These are phyloP conservation scores for Plectrocnemia conspersa DNA, from an alignment of 1,140 invertebrate genomes.

Conservation along the genomic window DNA sequence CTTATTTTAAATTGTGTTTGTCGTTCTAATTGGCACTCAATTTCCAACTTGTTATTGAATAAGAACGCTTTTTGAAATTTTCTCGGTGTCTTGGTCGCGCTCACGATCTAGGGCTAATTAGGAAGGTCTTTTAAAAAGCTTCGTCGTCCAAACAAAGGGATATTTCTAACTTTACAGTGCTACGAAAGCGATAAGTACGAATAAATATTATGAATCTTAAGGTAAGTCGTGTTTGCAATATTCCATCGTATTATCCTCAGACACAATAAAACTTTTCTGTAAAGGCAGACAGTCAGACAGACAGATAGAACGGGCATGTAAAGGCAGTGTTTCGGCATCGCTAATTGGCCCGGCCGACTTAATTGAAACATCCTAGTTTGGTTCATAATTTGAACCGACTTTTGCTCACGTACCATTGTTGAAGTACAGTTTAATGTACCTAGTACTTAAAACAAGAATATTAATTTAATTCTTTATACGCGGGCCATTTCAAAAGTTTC, in stretches of 20 bases:
- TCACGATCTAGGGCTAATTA: conserved; percentile 35
- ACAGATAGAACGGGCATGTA: no score
- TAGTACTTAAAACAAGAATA: no score
- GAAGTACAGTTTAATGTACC: no score
- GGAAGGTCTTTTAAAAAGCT: conserved; percentile 30
- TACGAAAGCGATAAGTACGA: no score
- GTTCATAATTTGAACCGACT: no score
- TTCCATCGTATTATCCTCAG: conserved; percentile 17
- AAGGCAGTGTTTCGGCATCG: conserved; percentile 13
- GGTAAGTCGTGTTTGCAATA: conserved; percentile 17
- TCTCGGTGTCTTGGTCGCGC: conserved; percentile 6
- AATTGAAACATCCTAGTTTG: conserved; percentile 27
- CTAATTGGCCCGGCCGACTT: conserved; percentile 24
- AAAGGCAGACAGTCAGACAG: no score
- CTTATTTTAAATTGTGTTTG: not conserved
- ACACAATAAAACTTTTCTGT: conserved; percentile 24
- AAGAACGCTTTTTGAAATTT: not conserved
- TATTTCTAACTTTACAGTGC: conserved; percentile 9
- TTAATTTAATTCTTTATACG: no score
- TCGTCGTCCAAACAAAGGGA: conserved; percentile 20
- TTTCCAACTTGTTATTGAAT: conserved; percentile 1
- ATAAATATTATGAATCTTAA: no score
- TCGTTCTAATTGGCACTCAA: not conserved
- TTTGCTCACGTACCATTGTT: no score
- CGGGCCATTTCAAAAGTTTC: no score